These are phyloP conservation scores for Empis livida DNA, from an alignment of 2,888 invertebrate species.

Conservation along the genomic window DNA sequence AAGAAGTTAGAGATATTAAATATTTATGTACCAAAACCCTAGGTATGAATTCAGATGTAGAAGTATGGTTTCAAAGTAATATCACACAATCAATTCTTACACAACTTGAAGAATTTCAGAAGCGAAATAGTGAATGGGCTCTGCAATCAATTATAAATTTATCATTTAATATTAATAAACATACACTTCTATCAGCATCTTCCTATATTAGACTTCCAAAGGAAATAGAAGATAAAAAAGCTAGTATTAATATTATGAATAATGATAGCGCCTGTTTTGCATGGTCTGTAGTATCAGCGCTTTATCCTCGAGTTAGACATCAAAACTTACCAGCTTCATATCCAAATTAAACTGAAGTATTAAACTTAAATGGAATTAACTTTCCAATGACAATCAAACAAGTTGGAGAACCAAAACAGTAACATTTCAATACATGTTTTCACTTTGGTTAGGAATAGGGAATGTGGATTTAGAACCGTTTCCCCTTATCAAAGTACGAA, in stretches of 20 bases:
- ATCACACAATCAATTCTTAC: background rate
- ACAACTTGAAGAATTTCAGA: background rate
- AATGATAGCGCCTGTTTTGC: background rate
- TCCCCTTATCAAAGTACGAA: background rate
- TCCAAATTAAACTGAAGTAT: background rate
- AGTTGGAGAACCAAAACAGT: background rate
- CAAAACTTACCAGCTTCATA: background rate
- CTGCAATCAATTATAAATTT: background rate
- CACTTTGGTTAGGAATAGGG: background rate
- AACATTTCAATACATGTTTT: background rate
- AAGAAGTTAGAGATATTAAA: background rate
- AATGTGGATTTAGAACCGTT: background rate
- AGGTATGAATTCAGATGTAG: background rate
- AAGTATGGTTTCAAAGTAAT: background rate
- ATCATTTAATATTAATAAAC: background rate
- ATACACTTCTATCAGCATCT: background rate
- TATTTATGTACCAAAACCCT: too few species aligned
- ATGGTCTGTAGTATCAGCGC: background rate
- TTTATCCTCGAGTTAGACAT: background rate
- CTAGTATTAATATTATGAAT: background rate
- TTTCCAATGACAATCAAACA: background rate
- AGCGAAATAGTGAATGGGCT: background rate
- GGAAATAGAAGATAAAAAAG: background rate
- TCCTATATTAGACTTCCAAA: background rate
- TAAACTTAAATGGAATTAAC: background rate